Evolutionary conservation across 2,797 vertebrate species (phyloP).

Genomic region (Malurus splendens): DNA sequence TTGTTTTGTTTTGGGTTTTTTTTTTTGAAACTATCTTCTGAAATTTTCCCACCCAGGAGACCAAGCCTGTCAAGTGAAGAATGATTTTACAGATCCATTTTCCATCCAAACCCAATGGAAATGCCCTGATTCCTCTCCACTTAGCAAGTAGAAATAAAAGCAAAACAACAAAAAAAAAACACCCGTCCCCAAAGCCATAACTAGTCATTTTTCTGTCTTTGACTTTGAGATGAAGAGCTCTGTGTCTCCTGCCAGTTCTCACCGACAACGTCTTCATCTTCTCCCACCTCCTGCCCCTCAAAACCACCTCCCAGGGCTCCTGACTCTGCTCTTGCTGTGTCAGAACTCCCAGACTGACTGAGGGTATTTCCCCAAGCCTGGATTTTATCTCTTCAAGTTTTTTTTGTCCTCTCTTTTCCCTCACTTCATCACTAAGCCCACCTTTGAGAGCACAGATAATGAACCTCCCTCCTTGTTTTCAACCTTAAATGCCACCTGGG

Average conservation of each 20-base stretch:
- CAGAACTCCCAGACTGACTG: background rate
- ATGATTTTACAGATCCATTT: background rate
- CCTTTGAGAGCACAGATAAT: background rate
- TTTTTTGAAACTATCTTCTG: background rate
- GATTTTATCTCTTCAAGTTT: background rate
- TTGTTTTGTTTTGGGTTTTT: no score
- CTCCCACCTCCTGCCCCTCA: background rate
- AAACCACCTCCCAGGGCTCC: background rate
- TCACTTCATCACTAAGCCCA: background rate
- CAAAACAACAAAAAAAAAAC: background rate
- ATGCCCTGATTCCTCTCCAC: background rate
- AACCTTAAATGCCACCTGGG: background rate
- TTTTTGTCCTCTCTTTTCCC: background rate
- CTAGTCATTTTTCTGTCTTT: background rate
- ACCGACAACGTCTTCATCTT: background rate
- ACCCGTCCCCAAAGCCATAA: background rate
- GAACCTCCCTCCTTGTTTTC: background rate
- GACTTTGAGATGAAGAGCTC: background rate
- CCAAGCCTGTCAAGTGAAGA: background rate
- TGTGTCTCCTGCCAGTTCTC: background rate
- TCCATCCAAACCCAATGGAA: background rate
- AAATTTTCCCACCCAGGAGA: background rate
- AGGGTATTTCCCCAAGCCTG: background rate
- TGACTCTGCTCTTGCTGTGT: background rate
- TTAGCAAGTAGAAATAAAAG: background rate